Evolutionary conservation across 2,888 invertebrate species (phyloP), one percentile per base, ranked within the genome.

Genomic region (Seira ritae): DNA sequence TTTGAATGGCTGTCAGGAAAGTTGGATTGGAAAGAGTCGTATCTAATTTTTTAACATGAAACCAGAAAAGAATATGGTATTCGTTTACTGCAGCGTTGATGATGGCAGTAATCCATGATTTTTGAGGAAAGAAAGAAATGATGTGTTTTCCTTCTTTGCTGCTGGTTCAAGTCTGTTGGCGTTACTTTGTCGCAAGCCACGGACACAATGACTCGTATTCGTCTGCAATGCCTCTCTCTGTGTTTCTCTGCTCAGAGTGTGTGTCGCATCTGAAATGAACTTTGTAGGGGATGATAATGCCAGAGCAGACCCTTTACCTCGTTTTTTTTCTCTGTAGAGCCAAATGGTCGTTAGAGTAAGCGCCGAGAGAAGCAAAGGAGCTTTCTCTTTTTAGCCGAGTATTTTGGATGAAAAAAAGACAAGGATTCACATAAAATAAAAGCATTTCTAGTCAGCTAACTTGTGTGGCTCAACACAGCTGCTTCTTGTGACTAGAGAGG

Each of bases 401-500:
- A 8, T 55, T 55, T 55, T 55, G 55, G 55, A 55, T n/a, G 55
- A 31, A 8, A 55, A 12, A 55, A 12, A 55, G 55, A 55, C 55
- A 55, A 55, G 55, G 17, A 55, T 55, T 3, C 17, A 55, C 55
- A 55, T 55, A 55, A 55, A 55, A 55, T 17, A 17, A 17, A 31
- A 67, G 67, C 70, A 42, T 17, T 37, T 42, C 70, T 37, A 72
- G 71, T 55, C 69, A 55, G 55, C 17, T 50, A 23, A 60, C 55
- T 60, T 74, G 70, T 75, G 31, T 75, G 71, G 76, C 76, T 76
- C 75, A 81, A 75, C 81, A 75, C 75, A 81, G 75, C 75, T 81
- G 75, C 81, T 76, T 81, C 70, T 24, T 71, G 55, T 55, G 81
- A 76, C 81, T 81, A 81, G 81, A 76, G 81, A 81, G 71, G 70